Percentiles rank a stretch among this genome's conserved stretches.
Evolutionary conservation across 2,797 vertebrate species (phyloP).

Genomic region (Galaxias olidus): DNA sequence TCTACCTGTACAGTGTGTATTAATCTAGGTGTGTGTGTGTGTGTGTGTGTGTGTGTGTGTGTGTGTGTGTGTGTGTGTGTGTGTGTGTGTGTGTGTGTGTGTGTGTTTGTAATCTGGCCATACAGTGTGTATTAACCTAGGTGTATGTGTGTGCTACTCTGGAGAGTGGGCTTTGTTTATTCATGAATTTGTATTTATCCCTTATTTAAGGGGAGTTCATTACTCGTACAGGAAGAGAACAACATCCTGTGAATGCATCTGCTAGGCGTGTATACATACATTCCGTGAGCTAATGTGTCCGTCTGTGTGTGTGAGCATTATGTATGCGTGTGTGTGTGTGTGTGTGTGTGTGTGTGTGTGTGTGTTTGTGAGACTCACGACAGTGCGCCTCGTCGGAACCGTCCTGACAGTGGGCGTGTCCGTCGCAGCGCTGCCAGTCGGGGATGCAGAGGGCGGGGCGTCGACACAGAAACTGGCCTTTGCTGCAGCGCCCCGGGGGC

Average conservation of each 20-base stretch:
- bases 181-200: too few relatives aligned
- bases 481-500: conserved; percentile 72
- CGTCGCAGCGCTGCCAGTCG: conserved; percentile 91
- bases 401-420: conserved; percentile 84
- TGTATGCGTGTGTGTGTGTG: not conserved
- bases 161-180: too few relatives aligned
- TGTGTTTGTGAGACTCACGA: conserved; percentile 76
- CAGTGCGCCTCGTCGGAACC: conserved; percentile 87
- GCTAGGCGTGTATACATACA: too few relatives aligned
- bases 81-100: too few relatives aligned
- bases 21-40: not conserved
- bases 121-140: too few relatives aligned
- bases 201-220: too few relatives aligned
- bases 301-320: not conserved
- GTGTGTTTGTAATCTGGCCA: too few relatives aligned
- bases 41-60: conserved; percentile 4
- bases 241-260: too few relatives aligned
- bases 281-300: too few relatives aligned
- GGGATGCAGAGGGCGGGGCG: conserved; percentile 85
- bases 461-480: conserved; percentile 85
- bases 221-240: too few relatives aligned
- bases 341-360: not conserved
- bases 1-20: too few relatives aligned
- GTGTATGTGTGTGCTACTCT: not conserved
- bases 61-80: too few relatives aligned